phyloP scores from a whole-genome alignment of 2,888 invertebrate species.

The Hartigia nigra region DNA sequence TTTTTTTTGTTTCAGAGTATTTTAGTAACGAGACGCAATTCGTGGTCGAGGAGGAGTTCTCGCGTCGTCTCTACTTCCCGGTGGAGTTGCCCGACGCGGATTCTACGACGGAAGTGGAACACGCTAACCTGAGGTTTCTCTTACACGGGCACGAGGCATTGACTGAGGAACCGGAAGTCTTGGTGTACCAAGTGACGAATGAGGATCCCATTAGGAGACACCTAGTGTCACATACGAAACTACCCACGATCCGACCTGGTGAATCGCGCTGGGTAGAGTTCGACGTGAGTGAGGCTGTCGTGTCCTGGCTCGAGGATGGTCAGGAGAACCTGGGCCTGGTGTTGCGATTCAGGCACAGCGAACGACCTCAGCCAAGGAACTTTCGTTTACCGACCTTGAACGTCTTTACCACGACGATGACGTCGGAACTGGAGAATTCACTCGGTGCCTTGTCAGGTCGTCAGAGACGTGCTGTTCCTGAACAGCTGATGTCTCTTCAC shows the following conservation, averaged over 20 bases:
- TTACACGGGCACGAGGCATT: slow-evolving; percentile 36
- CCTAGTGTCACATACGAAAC: not conserved
- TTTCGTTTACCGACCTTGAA: slow-evolving; percentile 58
- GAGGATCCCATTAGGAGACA: not conserved
- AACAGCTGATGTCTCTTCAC: slow-evolving; percentile 58
- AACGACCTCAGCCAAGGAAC: slow-evolving; percentile 57
- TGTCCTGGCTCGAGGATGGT: slow-evolving; percentile 65
- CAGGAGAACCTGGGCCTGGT: slow-evolving; percentile 69
- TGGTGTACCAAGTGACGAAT: slow-evolving; percentile 40
- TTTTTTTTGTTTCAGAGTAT: slow-evolving; percentile 44
- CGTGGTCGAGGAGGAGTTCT: not conserved
- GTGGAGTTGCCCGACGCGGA: slow-evolving; percentile 40
- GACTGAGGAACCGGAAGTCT: slow-evolving; percentile 29
- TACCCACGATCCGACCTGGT: slow-evolving; percentile 26
- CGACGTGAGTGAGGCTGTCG: slow-evolving; percentile 70
- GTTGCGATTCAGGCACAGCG: slow-evolving; percentile 67
- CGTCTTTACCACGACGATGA: slow-evolving; percentile 45
- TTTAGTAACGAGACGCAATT: slow-evolving; percentile 33
- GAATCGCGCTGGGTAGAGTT: slow-evolving; percentile 72
- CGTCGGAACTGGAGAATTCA: slow-evolving; percentile 26
- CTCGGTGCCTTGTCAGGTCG: slow-evolving; percentile 39
- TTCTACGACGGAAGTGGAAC: slow-evolving; percentile 56
- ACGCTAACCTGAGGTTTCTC: slow-evolving; percentile 67
- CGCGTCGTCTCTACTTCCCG: slow-evolving; percentile 44
- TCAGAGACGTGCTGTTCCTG: slow-evolving; percentile 40